Conservation (phyloP, 30 jellyfish, hydroid and myxozoan species). For the Turritopsis rubra region DNA sequence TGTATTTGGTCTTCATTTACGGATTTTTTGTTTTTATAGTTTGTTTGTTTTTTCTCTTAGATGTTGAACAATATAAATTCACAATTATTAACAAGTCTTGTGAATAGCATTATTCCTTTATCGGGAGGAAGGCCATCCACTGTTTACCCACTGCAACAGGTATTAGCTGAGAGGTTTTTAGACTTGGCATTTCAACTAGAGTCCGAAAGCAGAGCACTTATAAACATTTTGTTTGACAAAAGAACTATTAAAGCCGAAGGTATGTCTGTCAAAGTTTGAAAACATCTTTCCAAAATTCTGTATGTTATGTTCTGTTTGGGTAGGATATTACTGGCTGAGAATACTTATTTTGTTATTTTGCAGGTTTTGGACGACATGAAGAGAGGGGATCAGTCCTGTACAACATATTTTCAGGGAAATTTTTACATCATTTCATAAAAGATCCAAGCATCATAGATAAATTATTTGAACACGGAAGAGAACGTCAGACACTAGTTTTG, state of each 20-base stretch:
- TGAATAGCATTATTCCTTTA: conserved; percentile 51
- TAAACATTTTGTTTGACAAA: conserved; percentile 5
- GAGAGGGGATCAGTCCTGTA: conserved; percentile 45
- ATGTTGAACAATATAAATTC: conserved; percentile 21
- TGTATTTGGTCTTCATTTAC: not conserved
- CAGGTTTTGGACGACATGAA: conserved; percentile 19
- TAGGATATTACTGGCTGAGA: not conserved
- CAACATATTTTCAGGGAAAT: conserved; percentile 30
- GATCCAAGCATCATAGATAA: not conserved
- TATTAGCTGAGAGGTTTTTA: conserved; percentile 56
- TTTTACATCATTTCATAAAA: not conserved
- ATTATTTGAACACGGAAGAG: not conserved
- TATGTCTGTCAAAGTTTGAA: not conserved
- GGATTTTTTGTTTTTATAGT: not conserved
- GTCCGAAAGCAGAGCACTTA: conserved; percentile 19
- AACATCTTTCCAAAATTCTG: not conserved
- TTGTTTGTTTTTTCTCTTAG: conserved; percentile 18
- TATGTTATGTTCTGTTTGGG: not conserved
- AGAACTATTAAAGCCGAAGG: conserved; percentile 7
- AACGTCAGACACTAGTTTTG: not conserved
- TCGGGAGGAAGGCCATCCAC: conserved; percentile 22
- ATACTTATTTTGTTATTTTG: not conserved
- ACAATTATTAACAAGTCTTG: conserved; percentile 34
- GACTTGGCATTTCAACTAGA: conserved; percentile 33
- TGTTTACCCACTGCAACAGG: conserved; percentile 41